Evolutionary conservation across 2,113 vertebrate species (phyloP).

Genomic region (Forbesichthys papilliferus): DNA sequence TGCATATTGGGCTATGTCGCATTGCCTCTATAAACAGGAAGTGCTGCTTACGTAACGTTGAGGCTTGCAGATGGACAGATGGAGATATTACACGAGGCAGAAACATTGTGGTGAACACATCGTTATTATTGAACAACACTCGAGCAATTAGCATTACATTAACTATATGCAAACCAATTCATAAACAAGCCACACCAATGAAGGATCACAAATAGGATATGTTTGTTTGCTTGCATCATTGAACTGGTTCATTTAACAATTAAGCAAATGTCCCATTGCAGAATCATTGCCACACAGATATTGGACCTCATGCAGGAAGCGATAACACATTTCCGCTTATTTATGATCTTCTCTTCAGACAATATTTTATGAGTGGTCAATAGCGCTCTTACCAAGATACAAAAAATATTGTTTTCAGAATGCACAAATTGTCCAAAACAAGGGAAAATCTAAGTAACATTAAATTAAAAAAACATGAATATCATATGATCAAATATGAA

Average conservation of each 20-base stretch:
- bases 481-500: too few relatives aligned
- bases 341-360: too few relatives aligned
- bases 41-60: conserved; percentile 53
- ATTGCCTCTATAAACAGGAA: conserved; percentile 64
- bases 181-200: too few relatives aligned
- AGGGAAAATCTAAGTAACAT: too few relatives aligned
- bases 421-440: too few relatives aligned
- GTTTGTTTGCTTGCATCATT: too few relatives aligned
- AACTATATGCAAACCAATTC: too few relatives aligned
- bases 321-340: not conserved
- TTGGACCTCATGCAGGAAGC: not conserved
- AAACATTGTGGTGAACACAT: not conserved
- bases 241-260: not conserved
- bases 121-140: not conserved
- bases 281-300: conserved; percentile 9
- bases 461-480: too few relatives aligned
- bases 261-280: not conserved
- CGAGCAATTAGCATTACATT: not conserved
- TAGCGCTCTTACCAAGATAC: too few relatives aligned
- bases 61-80: conserved; percentile 8
- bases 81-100: conserved; percentile 22
- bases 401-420: too few relatives aligned
- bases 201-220: too few relatives aligned
- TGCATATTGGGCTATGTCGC: not conserved
- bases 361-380: too few relatives aligned